These are phyloP conservation scores for Megaceryle torquata DNA, from an alignment of 2,113 vertebrate species.

Conservation along the genomic window DNA sequence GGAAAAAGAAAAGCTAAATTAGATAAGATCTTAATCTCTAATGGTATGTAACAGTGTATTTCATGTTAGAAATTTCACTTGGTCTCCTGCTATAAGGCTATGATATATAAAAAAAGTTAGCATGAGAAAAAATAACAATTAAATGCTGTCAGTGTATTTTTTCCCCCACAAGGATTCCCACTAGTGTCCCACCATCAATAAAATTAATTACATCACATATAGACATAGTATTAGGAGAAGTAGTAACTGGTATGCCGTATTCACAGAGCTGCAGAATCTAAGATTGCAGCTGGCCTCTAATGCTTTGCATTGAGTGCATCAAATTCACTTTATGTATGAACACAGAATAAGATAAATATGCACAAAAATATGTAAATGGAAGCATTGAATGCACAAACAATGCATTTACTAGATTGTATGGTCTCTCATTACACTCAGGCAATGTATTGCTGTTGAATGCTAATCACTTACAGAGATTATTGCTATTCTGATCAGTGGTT, in stretches of 20 bases:
- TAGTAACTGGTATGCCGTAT: neutral
- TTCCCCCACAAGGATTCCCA: neutral
- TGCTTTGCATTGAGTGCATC: neutral
- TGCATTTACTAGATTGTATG: neutral
- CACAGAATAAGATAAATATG: neutral
- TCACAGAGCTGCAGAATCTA: neutral
- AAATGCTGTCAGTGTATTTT: neutral
- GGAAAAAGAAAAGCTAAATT: constrained; percentile 26
- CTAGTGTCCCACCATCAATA: neutral
- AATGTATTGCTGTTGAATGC: neutral
- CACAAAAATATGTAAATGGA: neutral
- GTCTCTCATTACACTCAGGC: neutral
- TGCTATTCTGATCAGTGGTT: neutral
- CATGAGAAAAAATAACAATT: neutral
- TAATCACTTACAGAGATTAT: neutral
- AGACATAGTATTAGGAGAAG: neutral
- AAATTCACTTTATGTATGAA: neutral
- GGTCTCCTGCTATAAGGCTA: neutral
- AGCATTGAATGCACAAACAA: neutral
- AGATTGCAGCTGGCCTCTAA: neutral
- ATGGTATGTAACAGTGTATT: neutral
- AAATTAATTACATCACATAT: neutral
- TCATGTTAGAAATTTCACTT: constrained; percentile 19
- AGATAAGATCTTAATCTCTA: neutral
- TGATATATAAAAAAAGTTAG: neutral